Evolutionary conservation across 2,113 vertebrate species (phyloP), one percentile per base, ranked within the genome.

Genomic region (Panthera tigris): DNA sequence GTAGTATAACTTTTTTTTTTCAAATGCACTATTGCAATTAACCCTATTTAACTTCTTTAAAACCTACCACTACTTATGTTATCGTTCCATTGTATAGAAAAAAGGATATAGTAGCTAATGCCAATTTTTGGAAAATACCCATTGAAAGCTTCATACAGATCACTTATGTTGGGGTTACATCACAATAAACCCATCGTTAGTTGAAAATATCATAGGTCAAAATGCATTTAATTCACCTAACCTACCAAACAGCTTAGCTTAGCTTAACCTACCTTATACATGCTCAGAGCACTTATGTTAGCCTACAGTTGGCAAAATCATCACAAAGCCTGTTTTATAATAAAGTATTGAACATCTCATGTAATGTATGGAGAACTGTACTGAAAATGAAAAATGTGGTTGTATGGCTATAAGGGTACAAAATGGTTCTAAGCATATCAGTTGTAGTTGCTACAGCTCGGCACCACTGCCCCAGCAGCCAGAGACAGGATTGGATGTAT

Each of bases 1-100:
- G 36, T 84, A 95, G 45, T 66, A 3, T 33, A 92, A 73, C 65
- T 65, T 69, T 81, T 85, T 90, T 90, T 94, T 39, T 86, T 33
- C 29, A 95, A 95, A 81, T 76, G 55, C 9, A 31, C 23, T 55
- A 50, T 78, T 39, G 89, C 52, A 80, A 90, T 97, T 95, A 97
- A 96, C 48, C 33, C 16, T 61, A 83, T 45, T 91, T 52, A 83
- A 89, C 36, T 89, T 86, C 45, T 81, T 25, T 29, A 89, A 89
- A 69, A 25, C 13, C 25, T 68, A 94, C 16, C 89, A 82, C 23
- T 66, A 81, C 71, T 87, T 81, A 66, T 48, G 7, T 74, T 89
- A 93, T 93, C 63, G 89, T 65, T 55, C 39, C 36, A 90, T 80
- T 95, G 89, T 76, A 74, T 18, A 95, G 79, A 36, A 89, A 45